Evolutionary conservation across 2,888 invertebrate species (phyloP), one percentile per base, ranked within the genome.

Genomic region (Heliconius hortense): DNA sequence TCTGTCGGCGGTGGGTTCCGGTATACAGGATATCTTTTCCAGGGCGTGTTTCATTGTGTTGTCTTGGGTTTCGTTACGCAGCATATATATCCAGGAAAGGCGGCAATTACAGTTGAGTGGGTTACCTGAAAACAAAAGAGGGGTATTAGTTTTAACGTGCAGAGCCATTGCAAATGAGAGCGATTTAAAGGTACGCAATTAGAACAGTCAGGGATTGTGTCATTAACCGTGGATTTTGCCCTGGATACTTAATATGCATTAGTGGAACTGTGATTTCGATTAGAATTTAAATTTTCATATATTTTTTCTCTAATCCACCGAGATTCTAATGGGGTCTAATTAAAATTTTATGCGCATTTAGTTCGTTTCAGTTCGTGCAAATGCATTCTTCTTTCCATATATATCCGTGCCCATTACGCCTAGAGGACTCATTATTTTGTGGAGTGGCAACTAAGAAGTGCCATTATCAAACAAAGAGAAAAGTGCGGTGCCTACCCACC

Each of bases 61-160:
- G 90, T 96, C 96, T 88, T 95, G 95, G 79, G 97, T 97, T 85
- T 96, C 96, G 90, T 96, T 96, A 81, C 95, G 95, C 80, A 97
- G 92, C 74, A 95, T 94, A 94, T 96, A 96, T 88, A 97, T 95
- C 97, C 97, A 97, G 71, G 96, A 95, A 77, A 97, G 95, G 76
- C 97, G 96, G 89, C 97, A 97, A 93, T 97, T 97, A 92, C 97
- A 97, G 89, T 95, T 95, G 90, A 97, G 96, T 85, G 96, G 96
- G 94, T 97, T 97, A 88, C 96, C 97, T 97, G 96, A 64, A 89
- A 91, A 24, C 80, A 78, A 78, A 74, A 66, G 56, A 26, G 18
- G 18, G 39, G 21, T 70, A 69, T 75, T 69, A 78, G 71, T 73
- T 78, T 73, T 76, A 75, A 75, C 62, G 60, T 28, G 31, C 62